A percentile compares a stretch with the other conserved stretches of the same genome.
Evolutionary conservation across 2,888 invertebrate species (phyloP).

Genomic region (Caenorhabditis macrosperma): DNA sequence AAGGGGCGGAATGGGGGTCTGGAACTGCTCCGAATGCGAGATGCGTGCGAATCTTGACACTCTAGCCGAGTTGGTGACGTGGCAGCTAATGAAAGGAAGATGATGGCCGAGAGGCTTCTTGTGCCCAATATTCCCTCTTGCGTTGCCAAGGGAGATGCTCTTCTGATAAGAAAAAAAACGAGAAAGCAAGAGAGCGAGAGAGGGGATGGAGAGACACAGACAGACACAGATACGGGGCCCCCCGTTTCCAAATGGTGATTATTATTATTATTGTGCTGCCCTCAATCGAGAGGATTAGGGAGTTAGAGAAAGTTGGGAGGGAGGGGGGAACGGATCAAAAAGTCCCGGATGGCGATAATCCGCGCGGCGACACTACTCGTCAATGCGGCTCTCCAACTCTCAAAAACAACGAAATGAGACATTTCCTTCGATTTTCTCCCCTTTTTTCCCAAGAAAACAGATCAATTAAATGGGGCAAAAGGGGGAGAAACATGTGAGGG

Average conservation of each 20-base stretch:
- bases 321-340: neutral
- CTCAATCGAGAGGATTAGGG: neutral
- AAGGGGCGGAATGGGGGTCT: neutral
- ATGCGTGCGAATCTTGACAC: constrained; percentile 49
- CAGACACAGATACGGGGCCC: no score
- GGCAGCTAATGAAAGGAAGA: constrained; percentile 7
- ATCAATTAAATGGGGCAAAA: constrained; percentile 32
- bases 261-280: constrained; percentile 7
- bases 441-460: constrained; percentile 11
- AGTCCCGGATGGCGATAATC: constrained; percentile 12
- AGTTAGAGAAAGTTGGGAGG: neutral
- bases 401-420: neutral
- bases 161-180: constrained; percentile 6
- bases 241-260: neutral
- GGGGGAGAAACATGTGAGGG: neutral
- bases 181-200: neutral
- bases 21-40: constrained; percentile 21
- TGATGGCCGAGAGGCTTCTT: neutral
- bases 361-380: neutral
- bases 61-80: constrained; percentile 35
- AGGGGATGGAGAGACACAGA: neutral
- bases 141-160: constrained; percentile 43
- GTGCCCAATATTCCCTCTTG: neutral
- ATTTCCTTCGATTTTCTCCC: constrained; percentile 2
- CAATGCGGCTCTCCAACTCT: neutral